Base-by-base conservation (phyloP, 2,888 invertebrate genomes). In the Spilarctia lutea region DNA sequence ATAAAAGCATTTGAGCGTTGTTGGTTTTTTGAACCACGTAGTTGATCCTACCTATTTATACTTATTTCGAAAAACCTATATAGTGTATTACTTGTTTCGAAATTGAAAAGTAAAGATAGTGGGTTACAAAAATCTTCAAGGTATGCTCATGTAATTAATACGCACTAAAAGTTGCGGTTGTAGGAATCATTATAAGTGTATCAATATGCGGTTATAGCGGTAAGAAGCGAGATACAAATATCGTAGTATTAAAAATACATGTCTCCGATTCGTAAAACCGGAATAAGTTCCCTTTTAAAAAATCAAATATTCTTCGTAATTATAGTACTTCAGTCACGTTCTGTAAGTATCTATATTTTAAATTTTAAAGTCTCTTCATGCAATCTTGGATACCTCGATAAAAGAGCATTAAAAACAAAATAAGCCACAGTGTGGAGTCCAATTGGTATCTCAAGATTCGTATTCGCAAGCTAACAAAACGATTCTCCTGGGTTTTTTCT, bases 171-270 rank as follows among this genome's bases (percentile, higher is more conserved):
- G 56, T 72, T n/a, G 78, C 72, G 80, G 78, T 80, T 80, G 67
- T 80, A 81, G 73, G 87, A 87, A 88, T 85, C 87, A 83, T 84
- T 83, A 88, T 78, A 90, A 90, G 86, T 89, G 90, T 83, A 83
- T 80, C 56, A 75, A 33, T 70, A 80, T 79, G 88, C 77, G 87
- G 89, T 89, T 84, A 73, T 77, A 84, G 85, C 75, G 85, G 84
- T 87, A 84, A 73, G 79, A 79, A 81, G 79, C 83, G 78, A 75
- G 76, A 84, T 82, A 83, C n/a, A n/a, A n/a, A n/a, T n/a, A n/a
- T n/a, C n/a, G n/a, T 72, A 71, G 45, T 74, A 65, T 70, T 74
- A 79, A 77, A 79, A 80, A 76, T 76, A 52, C 72, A 72, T 67
- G 75, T 39, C 74, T 73, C 71, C 78, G 72, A 74, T 74, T 60